Conservation (phyloP, 2,797 vertebrate genomes). For the Clarias laeviceps region DNA sequence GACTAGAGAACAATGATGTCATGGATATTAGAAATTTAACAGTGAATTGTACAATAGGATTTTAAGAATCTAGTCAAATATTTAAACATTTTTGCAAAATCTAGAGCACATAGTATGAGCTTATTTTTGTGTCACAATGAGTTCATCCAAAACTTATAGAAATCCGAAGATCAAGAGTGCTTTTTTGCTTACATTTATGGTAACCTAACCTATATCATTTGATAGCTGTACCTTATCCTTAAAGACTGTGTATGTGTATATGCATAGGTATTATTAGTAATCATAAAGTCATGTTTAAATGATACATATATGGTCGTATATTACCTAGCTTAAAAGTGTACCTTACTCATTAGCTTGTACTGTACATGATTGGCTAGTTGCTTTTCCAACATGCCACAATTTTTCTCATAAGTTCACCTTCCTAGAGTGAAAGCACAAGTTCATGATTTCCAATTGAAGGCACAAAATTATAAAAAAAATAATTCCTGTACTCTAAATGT, state of each 20-base stretch:
- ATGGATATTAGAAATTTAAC: neutral
- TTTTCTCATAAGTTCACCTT: neutral
- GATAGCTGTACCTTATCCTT: no score
- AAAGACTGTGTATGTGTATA: no score
- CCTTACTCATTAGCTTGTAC: neutral
- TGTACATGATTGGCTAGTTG: neutral
- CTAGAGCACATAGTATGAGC: neutral
- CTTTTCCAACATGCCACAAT: no score
- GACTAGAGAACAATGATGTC: slow-evolving; percentile 32
- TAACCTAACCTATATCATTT: neutral
- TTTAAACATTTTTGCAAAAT: neutral
- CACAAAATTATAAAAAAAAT: neutral
- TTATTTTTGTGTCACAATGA: neutral
- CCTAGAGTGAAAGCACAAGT: neutral
- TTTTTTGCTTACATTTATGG: neutral
- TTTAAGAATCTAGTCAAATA: neutral
- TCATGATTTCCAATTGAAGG: neutral
- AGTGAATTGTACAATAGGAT: neutral
- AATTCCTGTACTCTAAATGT: neutral
- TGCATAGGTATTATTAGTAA: neutral
- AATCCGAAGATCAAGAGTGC: neutral
- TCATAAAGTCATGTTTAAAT: neutral
- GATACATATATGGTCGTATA: neutral
- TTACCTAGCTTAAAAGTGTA: neutral
- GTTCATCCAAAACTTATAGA: neutral